Percentiles rank a stretch among this genome's conserved stretches.
These are phyloP conservation scores for Atethmia centrago DNA, from an alignment of 2,888 invertebrate genomes.

Conservation along the genomic window DNA sequence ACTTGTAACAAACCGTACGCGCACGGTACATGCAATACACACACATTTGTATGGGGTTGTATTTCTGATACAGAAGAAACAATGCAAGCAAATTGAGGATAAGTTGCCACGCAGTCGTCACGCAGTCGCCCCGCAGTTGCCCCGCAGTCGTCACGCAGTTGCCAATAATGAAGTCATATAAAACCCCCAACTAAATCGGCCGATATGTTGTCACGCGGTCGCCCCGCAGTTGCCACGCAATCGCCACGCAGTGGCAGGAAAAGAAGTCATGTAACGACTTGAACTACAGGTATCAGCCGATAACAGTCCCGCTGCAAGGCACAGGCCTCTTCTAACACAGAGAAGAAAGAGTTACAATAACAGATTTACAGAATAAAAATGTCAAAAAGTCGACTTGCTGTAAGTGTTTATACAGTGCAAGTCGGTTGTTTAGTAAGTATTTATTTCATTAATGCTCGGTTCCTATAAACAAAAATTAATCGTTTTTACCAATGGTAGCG, in stretches of 20 bases:
- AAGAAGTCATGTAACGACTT: neutral
- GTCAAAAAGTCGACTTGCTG: neutral
- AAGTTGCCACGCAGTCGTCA: conserved; percentile 18
- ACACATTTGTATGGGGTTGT: conserved; percentile 33
- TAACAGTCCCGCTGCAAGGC: neutral
- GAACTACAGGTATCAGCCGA: neutral
- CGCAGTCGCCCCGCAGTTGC: conserved; percentile 23
- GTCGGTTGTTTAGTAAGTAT: neutral
- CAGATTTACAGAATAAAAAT: neutral
- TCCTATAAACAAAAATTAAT: too few relatives aligned
- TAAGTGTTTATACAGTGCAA: neutral
- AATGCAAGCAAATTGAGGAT: neutral
- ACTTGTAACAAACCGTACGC: conserved; percentile 72
- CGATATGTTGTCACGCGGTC: conserved; percentile 15
- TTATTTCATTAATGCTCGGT: neutral
- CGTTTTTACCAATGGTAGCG: too few relatives aligned
- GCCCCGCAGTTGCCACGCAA: conserved; percentile 28
- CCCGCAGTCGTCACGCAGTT: conserved; percentile 36
- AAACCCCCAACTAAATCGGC: neutral
- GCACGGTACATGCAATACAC: conserved; percentile 9
- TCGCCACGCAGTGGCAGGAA: conserved; percentile 17
- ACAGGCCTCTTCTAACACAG: neutral
- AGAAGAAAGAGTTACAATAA: neutral
- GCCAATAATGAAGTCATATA: neutral
- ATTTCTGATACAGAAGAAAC: conserved; percentile 13